Percentiles rank a stretch among this genome's conserved stretches.
These are phyloP conservation scores for Orientallactaga sibirica DNA, from an alignment of 2,797 vertebrate genomes.

Conservation along the genomic window DNA sequence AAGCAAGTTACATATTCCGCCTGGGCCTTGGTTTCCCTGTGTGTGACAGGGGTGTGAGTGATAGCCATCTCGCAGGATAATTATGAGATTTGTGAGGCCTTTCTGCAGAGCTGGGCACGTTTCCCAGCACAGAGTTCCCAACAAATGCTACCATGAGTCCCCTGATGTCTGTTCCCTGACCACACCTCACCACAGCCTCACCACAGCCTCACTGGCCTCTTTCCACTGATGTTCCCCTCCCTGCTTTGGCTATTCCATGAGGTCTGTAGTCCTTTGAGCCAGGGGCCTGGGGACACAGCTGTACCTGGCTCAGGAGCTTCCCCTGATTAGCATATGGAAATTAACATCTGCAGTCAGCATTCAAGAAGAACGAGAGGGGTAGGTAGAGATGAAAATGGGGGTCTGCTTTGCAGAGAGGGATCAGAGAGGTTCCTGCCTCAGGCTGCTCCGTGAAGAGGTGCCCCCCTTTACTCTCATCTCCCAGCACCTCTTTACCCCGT, in stretches of 20 bases:
- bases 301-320: background rate
- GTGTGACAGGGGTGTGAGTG: background rate
- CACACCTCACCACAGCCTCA: background rate
- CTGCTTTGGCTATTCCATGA: fast-evolving
- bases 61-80: fast-evolving
- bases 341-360: background rate
- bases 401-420: background rate
- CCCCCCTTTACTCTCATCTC: background rate
- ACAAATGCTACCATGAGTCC: fast-evolving
- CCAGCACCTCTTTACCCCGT: fast-evolving
- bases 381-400: background rate
- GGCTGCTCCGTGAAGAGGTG: background rate
- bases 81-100: background rate
- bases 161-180: background rate
- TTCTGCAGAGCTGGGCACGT: background rate
- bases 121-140: background rate
- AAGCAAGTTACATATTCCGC: background rate
- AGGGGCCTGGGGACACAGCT: background rate
- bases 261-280: fast-evolving
- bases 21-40: background rate
- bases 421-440: background rate
- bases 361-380: background rate
- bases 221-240: too few relatives aligned
- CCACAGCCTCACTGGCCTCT: background rate
- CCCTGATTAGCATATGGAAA: fast-evolving